Evolutionary conservation across 2,113 vertebrate species (phyloP).

Genomic region (Hippocampus mohnikei): DNA sequence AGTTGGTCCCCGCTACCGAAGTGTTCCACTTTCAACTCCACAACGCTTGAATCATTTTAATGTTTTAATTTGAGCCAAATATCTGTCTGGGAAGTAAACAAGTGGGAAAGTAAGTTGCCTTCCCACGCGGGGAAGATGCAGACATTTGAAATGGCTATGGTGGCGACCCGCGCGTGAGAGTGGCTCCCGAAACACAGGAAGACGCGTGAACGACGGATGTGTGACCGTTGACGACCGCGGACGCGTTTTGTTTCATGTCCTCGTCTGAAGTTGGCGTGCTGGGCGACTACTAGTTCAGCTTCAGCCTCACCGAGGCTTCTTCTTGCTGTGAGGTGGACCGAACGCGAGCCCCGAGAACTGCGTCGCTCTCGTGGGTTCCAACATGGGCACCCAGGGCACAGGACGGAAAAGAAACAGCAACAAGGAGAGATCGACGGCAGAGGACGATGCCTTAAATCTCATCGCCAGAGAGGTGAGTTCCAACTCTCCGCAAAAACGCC

Average conservation of each 20-base stretch:
- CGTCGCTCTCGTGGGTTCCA: background rate
- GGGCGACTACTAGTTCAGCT: background rate
- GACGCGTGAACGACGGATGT: slow-evolving; percentile 3
- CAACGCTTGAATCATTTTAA: background rate
- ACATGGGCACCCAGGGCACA: slow-evolving; percentile 86
- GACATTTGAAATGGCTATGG: background rate
- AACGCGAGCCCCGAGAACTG: background rate
- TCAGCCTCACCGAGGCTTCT: no score
- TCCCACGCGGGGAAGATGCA: slow-evolving; percentile 1
- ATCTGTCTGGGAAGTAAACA: background rate
- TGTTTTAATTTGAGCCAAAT: background rate
- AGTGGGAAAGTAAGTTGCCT: background rate
- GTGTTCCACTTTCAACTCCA: background rate
- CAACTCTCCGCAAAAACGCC: background rate
- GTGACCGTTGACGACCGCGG: background rate
- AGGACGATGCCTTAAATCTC: slow-evolving; percentile 87
- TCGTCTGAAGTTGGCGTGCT: background rate
- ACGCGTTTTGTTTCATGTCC: background rate
- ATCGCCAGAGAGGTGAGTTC: slow-evolving; percentile 86
- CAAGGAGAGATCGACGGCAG: slow-evolving; percentile 82
- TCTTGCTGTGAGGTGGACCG: background rate
- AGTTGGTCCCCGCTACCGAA: background rate
- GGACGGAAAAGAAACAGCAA: slow-evolving; percentile 85
- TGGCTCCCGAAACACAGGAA: background rate
- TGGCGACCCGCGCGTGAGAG: background rate